phyloP scores from a whole-genome alignment of 2,113 vertebrate genomes.

The Peromyscus californicus region DNA sequence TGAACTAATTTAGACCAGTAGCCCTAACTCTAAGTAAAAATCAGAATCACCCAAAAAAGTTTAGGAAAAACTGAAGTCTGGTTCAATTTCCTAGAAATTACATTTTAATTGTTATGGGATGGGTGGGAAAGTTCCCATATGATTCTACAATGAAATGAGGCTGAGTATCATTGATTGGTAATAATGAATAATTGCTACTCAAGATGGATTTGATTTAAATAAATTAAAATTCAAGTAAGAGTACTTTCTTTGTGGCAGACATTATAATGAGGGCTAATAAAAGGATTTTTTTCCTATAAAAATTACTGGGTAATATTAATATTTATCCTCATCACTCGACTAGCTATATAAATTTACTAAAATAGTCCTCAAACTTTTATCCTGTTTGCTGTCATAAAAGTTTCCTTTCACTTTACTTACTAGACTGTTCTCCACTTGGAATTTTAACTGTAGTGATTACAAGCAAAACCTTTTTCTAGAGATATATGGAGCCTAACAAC shows the following conservation, averaged over 20 bases:
- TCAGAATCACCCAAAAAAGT: constrained; percentile 2
- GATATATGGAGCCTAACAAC: constrained; percentile 37
- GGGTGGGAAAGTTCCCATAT: neutral
- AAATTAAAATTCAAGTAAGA: constrained; percentile 66
- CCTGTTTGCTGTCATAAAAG: constrained; percentile 27
- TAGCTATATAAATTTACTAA: constrained; percentile 63
- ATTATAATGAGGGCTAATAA: constrained; percentile 46
- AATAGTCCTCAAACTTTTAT: constrained; percentile 62
- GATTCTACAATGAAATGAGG: neutral
- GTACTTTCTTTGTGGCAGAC: constrained; percentile 13
- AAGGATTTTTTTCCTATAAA: constrained; percentile 30
- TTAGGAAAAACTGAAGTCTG: constrained; percentile 21
- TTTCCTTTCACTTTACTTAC: constrained; percentile 40
- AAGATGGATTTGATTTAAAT: constrained; percentile 53
- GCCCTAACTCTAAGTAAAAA: neutral
- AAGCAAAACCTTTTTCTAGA: constrained; percentile 43
- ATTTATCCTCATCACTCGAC: constrained; percentile 29
- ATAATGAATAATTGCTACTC: constrained; percentile 16
- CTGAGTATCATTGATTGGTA: neutral
- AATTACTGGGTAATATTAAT: constrained; percentile 57
- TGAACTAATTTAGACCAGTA: constrained; percentile 35
- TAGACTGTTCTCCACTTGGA: constrained; percentile 15
- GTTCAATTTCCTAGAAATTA: neutral
- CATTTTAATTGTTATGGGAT: neutral
- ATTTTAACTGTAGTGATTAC: constrained; percentile 19